Evolutionary conservation across 2,113 vertebrate species (phyloP).

Genomic region (Peucedramus taeniatus): DNA sequence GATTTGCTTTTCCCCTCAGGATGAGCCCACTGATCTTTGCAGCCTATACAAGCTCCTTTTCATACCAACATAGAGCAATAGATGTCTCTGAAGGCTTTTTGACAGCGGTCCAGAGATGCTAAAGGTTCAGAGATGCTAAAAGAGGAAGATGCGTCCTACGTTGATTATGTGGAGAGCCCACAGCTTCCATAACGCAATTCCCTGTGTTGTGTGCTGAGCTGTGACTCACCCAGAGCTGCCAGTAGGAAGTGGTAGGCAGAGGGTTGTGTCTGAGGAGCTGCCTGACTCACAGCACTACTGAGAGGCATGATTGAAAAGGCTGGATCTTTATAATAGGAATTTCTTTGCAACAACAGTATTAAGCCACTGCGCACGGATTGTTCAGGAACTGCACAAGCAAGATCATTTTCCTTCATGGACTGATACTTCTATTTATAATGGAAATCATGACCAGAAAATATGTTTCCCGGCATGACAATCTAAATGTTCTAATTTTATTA

Average conservation of each 20-base stretch:
- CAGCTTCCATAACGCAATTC: background rate
- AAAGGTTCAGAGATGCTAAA: background rate
- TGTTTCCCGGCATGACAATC: background rate
- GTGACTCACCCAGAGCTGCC: constrained; percentile 10
- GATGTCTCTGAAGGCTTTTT: background rate
- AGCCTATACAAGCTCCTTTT: background rate
- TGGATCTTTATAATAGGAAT: background rate
- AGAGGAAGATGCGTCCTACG: background rate
- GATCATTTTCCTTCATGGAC: background rate
- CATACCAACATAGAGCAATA: background rate
- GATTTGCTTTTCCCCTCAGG: background rate
- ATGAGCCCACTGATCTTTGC: background rate
- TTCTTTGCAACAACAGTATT: background rate
- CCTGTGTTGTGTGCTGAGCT: background rate
- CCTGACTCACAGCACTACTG: background rate
- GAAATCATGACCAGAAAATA: background rate
- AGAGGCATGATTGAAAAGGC: background rate
- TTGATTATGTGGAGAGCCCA: background rate
- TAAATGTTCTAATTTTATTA: background rate
- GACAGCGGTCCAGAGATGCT: background rate
- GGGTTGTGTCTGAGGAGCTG: constrained; percentile 13
- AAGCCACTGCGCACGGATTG: rapidly evolving
- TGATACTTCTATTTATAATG: background rate
- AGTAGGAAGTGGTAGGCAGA: background rate
- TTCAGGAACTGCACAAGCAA: background rate